A percentile compares a stretch with the other conserved stretches of the same genome.
These are phyloP conservation scores for Propithecus perrieri DNA, from an alignment of 2,797 vertebrate species.

Conservation along the genomic window DNA sequence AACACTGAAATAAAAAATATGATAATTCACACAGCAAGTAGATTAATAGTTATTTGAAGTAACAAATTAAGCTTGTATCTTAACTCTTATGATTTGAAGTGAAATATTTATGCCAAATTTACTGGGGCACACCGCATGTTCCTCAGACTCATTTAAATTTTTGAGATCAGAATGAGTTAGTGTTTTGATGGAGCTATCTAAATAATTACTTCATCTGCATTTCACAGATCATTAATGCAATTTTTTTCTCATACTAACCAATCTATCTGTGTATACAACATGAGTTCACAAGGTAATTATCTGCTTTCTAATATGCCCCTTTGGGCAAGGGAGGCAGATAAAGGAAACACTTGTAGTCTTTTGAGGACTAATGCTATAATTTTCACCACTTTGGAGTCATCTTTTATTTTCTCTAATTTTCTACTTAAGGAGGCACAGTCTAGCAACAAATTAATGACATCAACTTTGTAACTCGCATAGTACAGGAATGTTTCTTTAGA, in stretches of 20 bases:
- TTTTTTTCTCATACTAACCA: slow-evolving; percentile 37
- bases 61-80: slow-evolving; percentile 66
- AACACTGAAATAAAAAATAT: slow-evolving; percentile 33
- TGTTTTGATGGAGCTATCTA: slow-evolving; percentile 70
- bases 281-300: slow-evolving; percentile 64
- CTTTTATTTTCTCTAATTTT: slow-evolving; percentile 39
- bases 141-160: slow-evolving; percentile 67
- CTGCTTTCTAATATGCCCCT: slow-evolving; percentile 45
- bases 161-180: slow-evolving; percentile 60
- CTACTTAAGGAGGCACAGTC: neutral
- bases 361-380: slow-evolving; percentile 14
- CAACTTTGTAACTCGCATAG: neutral
- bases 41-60: slow-evolving; percentile 67
- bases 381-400: slow-evolving; percentile 41
- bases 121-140: slow-evolving; percentile 65
- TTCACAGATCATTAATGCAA: slow-evolving; percentile 69
- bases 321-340: slow-evolving; percentile 40
- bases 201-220: slow-evolving; percentile 74
- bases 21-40: slow-evolving; percentile 36
- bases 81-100: slow-evolving; percentile 66
- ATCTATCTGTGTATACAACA: slow-evolving; percentile 69
- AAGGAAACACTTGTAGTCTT: slow-evolving; percentile 3
- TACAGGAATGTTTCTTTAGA: neutral
- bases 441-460: slow-evolving; percentile 35
- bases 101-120: slow-evolving; percentile 67